phyloP scores from a whole-genome alignment of 37 sponge, comb jelly and placozoan genomes.

The Bolinopsis microptera region DNA sequence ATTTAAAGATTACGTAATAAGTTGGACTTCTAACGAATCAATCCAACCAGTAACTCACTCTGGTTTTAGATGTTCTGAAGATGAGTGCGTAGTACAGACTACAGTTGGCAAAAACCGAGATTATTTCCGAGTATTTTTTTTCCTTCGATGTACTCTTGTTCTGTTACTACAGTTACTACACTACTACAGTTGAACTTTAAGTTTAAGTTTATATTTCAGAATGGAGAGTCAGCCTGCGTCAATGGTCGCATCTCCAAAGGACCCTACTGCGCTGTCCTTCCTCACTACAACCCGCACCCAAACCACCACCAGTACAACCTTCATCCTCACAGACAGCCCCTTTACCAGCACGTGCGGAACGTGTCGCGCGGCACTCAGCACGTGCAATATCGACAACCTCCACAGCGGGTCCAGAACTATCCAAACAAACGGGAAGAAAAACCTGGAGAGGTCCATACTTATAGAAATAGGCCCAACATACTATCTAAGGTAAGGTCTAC shows the following conservation, averaged over 20 bases:
- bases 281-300: neutral
- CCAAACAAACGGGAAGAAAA: neutral
- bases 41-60: neutral
- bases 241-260: neutral
- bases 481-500: slow-evolving; percentile 35
- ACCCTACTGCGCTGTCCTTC: neutral
- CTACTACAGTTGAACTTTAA: no score
- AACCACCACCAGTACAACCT: neutral
- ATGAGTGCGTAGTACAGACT: no score
- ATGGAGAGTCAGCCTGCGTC: neutral
- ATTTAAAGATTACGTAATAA: neutral
- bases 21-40: neutral
- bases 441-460: neutral
- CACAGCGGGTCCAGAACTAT: neutral
- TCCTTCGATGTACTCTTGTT: no score
- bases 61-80: no score
- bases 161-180: no score
- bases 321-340: neutral
- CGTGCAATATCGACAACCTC: neutral
- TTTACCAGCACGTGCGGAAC: slow-evolving; percentile 28
- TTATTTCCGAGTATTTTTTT: no score
- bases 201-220: no score
- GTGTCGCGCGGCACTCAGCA: slow-evolving; percentile 24
- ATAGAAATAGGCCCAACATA: slow-evolving; percentile 8
- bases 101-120: no score